Evolutionary conservation across 30 jellyfish, hydroid and myxozoan genomes (phyloP).

Genomic region (Euphysa ruthae): DNA sequence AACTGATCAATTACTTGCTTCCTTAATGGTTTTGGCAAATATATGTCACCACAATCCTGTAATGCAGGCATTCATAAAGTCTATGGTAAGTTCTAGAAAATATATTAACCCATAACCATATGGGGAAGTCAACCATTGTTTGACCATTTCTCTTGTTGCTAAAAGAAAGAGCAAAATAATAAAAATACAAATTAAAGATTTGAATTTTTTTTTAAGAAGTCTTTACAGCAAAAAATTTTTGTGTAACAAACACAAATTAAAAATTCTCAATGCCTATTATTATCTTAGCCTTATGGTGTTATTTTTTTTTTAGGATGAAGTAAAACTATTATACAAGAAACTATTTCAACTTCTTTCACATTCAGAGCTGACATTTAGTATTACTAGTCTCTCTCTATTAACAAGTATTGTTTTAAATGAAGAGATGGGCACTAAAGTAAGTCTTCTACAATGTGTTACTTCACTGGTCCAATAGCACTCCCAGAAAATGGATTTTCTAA

Average conservation of each 20-base stretch:
- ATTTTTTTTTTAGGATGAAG: conserved; percentile 24
- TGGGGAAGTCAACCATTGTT: too few relatives aligned
- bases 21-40: conserved; percentile 65
- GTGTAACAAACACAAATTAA: too few relatives aligned
- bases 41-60: conserved; percentile 33
- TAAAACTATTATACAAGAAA: conserved; percentile 6
- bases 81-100: conserved; percentile 70
- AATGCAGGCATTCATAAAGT: conserved; percentile 47
- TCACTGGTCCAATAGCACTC: too few relatives aligned
- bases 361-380: conserved; percentile 20
- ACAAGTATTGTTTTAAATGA: conserved; percentile 43
- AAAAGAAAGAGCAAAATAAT: too few relatives aligned
- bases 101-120: too few relatives aligned
- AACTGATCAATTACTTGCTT: conserved; percentile 13
- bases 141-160: too few relatives aligned
- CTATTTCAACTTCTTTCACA: conserved; percentile 27
- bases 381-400: conserved; percentile 10
- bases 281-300: too few relatives aligned
- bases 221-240: too few relatives aligned
- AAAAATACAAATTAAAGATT: too few relatives aligned
- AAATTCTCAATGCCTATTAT: too few relatives aligned
- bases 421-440: conserved; percentile 74
- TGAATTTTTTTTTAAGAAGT: too few relatives aligned
- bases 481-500: too few relatives aligned
- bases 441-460: neutral